Conservation (phyloP, 2,888 invertebrate genomes). For the Steinernema carpocapsae region DNA sequence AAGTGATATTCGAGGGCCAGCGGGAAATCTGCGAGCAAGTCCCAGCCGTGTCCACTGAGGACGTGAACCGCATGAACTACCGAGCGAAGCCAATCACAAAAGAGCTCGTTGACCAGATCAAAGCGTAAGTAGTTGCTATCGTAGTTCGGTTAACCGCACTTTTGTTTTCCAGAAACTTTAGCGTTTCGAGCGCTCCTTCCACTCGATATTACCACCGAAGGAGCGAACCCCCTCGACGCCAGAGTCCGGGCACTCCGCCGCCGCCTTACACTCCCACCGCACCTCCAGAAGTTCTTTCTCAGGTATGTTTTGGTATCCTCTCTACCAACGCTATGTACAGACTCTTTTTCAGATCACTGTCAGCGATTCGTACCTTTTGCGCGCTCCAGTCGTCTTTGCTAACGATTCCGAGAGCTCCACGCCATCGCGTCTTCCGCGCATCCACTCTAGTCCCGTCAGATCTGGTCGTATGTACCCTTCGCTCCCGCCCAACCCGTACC, state of each 20-base stretch:
- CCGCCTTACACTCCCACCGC: slow-evolving; percentile 44
- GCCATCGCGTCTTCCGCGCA: slow-evolving; percentile 16
- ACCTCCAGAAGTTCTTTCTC: slow-evolving; percentile 22
- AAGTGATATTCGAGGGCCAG: slow-evolving; percentile 50
- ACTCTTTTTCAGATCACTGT: slow-evolving; percentile 37
- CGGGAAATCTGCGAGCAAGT: slow-evolving; percentile 54
- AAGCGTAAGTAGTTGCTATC: too few species aligned
- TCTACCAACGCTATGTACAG: not conserved
- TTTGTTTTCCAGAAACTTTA: slow-evolving; percentile 43
- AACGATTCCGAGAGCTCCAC: not conserved
- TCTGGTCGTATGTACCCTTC: slow-evolving; percentile 34
- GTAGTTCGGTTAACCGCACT: slow-evolving; percentile 31
- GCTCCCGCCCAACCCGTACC: slow-evolving; percentile 37
- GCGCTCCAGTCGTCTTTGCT: not conserved
- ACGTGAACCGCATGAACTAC: slow-evolving; percentile 48
- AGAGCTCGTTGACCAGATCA: slow-evolving; percentile 44
- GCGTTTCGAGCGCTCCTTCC: too few species aligned
- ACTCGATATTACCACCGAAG: slow-evolving; percentile 34
- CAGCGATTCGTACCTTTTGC: slow-evolving; percentile 39
- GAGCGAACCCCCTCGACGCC: slow-evolving; percentile 32
- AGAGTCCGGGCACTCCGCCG: slow-evolving; percentile 42
- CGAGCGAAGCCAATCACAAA: slow-evolving; percentile 47
- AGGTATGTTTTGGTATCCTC: slow-evolving; percentile 28
- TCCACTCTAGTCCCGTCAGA: slow-evolving; percentile 8
- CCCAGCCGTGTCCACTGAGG: slow-evolving; percentile 50